Evolutionary conservation across 1,140 invertebrate genomes (phyloP).

Genomic region (Drosophila carrolli): DNA sequence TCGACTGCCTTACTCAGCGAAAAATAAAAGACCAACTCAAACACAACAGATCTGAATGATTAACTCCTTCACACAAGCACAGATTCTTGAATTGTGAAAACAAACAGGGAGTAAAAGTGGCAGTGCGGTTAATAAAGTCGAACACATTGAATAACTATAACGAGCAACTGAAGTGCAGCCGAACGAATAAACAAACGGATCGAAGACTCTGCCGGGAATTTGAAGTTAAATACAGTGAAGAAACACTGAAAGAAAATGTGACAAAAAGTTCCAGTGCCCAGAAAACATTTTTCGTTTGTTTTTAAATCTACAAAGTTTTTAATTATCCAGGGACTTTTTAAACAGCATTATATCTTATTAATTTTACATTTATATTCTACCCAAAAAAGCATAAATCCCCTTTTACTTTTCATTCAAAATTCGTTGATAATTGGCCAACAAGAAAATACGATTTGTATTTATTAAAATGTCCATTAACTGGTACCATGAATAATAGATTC

Average conservation of each 20-base stretch:
- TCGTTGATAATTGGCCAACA: no score
- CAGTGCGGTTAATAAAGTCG: constrained; percentile 22
- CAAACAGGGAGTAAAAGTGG: constrained; percentile 13
- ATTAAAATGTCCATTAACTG: no score
- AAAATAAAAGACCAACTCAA: constrained; percentile 5
- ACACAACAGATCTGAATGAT: constrained; percentile 2
- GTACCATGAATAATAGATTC: no score
- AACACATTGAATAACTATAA: constrained; percentile 31
- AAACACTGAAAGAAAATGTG: background rate
- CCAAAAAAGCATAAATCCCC: no score
- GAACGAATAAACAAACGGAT: constrained; percentile 37
- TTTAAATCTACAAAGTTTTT: no score
- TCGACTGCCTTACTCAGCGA: constrained; percentile 16
- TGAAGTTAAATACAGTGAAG: constrained; percentile 2
- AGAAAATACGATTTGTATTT: no score
- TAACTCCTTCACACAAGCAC: constrained; percentile 9
- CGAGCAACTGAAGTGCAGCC: constrained; percentile 26
- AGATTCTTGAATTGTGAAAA: constrained; percentile 25
- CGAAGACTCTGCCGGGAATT: background rate
- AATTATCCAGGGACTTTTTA: no score
- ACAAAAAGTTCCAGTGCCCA: no score
- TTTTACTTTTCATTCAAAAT: no score
- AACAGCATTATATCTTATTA: no score
- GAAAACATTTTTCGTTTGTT: background rate
- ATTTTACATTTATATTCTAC: no score